Evolutionary conservation across 1,140 invertebrate genomes (phyloP), one percentile per base, ranked within the genome.

Genomic region (Cepaea nemoralis): DNA sequence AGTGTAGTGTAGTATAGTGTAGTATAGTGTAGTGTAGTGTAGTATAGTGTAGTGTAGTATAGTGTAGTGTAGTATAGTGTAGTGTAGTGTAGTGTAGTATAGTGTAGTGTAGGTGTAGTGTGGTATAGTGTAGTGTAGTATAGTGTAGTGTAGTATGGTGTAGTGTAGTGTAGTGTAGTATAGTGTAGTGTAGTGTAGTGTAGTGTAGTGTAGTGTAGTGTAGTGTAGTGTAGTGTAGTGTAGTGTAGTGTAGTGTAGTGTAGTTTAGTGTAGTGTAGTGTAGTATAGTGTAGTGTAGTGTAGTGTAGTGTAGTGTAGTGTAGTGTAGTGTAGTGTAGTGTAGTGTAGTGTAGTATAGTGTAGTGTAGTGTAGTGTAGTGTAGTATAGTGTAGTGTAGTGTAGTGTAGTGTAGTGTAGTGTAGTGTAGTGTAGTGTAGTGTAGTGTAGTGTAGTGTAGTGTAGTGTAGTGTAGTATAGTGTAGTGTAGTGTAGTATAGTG

Each of bases 241-340:
- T 33, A 66, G 77, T 78, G 55, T n/a, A n/a, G n/a, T n/a, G n/a
- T n/a, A n/a, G n/a, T n/a, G n/a, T n/a, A n/a, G n/a, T n/a, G n/a
- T n/a, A n/a, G n/a, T n/a, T n/a, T n/a, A n/a, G n/a, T n/a, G n/a
- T n/a, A n/a, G n/a, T n/a, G n/a, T n/a, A n/a, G n/a, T 78, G 55
- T 78, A 37, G 31, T 33, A n/a, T 55, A n/a, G 50, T 55, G 50
- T 66, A 24, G 77, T 78, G 77, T 78, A 67, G 27, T 63, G 48
- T 66, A 42, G 66, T 78, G 77, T 66, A 67, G 77, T 78, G 77
- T 78, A 40, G 33, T 67, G 77, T 78, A 67, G 55, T 78, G 77
- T 78, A 33, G 33, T 33, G 66, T 69, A 33, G 33, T 69, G 66
- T 69, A 33, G 33, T 33, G 33, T n/a, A 33, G 33, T 33, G 66